Percentiles rank a stretch among this genome's conserved stretches.
phyloP scores from a whole-genome alignment of 2,797 vertebrate genomes.

The Semaprochilodus insignis region DNA sequence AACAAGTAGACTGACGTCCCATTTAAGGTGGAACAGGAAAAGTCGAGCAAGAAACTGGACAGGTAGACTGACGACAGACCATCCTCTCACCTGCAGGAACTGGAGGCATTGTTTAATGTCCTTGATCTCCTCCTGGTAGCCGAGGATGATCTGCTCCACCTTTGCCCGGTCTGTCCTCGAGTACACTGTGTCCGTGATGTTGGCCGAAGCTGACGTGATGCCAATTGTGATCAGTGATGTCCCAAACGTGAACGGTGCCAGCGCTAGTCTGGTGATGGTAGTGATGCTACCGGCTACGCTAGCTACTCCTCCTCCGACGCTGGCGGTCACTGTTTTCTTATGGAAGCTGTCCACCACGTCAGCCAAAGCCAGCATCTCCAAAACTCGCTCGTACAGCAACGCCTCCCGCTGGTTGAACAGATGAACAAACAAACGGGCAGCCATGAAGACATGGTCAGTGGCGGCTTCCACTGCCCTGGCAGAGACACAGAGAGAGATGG shows the following conservation, averaged over 20 bases:
- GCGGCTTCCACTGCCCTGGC: slow-evolving; percentile 75
- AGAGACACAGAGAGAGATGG: not conserved
- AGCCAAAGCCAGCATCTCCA: slow-evolving; percentile 71
- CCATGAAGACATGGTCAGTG: slow-evolving; percentile 81
- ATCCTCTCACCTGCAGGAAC: slow-evolving; percentile 75
- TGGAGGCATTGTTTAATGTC: slow-evolving; percentile 80
- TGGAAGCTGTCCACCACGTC: slow-evolving; percentile 78
- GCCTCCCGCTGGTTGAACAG: slow-evolving; percentile 75
- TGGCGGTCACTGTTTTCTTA: slow-evolving; percentile 75
- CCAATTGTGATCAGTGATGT: slow-evolving; percentile 79
- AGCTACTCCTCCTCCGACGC: slow-evolving; percentile 75
- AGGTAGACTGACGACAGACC: too few relatives aligned
- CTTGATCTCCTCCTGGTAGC: slow-evolving; percentile 77
- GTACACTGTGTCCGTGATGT: slow-evolving; percentile 79
- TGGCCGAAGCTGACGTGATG: slow-evolving; percentile 76
- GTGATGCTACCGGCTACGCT: slow-evolving; percentile 78
- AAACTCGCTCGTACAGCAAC: slow-evolving; percentile 71
- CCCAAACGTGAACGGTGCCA: slow-evolving; percentile 80
- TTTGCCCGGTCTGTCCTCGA: slow-evolving; percentile 78
- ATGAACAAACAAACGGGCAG: slow-evolving; percentile 78
- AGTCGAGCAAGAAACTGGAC: too few relatives aligned
- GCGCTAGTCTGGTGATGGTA: slow-evolving; percentile 78
- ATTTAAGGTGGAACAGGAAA: too few relatives aligned
- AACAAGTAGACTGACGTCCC: too few relatives aligned
- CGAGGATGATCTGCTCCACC: slow-evolving; percentile 80